Evolutionary conservation across 2,113 vertebrate genomes (phyloP), one percentile per base, ranked within the genome.

Genomic region (Lepus americanus): DNA sequence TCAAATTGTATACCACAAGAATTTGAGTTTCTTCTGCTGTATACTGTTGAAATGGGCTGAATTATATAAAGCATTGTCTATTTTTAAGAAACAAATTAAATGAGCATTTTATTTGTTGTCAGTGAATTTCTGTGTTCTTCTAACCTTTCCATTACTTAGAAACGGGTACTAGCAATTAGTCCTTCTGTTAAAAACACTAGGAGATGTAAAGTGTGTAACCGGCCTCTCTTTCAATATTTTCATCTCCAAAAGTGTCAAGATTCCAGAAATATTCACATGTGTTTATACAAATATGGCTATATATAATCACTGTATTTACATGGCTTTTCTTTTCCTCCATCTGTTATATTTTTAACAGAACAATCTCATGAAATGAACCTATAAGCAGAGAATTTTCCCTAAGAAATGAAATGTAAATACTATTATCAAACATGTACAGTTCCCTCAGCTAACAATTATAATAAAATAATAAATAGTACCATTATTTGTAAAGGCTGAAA

Each of bases 221-320:
- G 53, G 61, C 23, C 3, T 90, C 16, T 66, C 55, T 93, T 89
- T 77, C 20, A 92, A 74, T 72, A n/a, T 10, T 93, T 95, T 92
- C 17, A 89, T 83, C 64, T 90, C 16, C 10, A 53, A 77, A 89
- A 87, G 27, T 49, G 10, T 83, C 27, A 63, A 29, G 55, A 61
- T 9, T 72, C 31, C 25, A 66, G 72, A 87, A n/a, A 51, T 82
- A 59, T 82, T 92, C 36, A 73, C 36, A 61, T 53, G 44, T 27
- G 27, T 77, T 36, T 81, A n/a, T 25, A 61, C 13, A 23, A 44
- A 33, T 66, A 61, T 78, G 29, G 36, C 3, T 29, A 81, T 79
- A 63, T 85, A 83, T 20, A 55, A 70, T 70, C 55, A 86, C 31
- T 86, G 5, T 72, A 39, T 70, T 59, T 12, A 49, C 9, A 61